Base-by-base conservation (phyloP, 2,113 vertebrate genomes). In the Cavia porcellus region DNA sequence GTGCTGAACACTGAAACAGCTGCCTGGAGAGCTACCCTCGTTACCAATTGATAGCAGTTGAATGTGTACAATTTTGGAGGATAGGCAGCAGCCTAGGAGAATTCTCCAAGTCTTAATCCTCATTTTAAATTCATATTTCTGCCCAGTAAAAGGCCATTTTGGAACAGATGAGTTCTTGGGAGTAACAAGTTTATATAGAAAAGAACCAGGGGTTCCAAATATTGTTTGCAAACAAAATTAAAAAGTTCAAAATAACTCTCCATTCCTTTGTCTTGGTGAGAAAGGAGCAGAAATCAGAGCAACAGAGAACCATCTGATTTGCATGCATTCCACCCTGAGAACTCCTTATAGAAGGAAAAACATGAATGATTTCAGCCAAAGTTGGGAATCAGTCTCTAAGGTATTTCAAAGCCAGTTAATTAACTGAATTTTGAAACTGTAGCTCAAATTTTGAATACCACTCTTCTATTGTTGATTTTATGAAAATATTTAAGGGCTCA, bases 101-200 rank as follows among this genome's bases (percentile, higher is more conserved):
- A 94, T 74, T 81, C 57, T 64, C 12, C 80, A 94, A 89, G 30
- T 55, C 19, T 10, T 30, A 88, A 52, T 94, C 11, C 10, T 93
- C 55, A 77, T 52, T 3, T 80, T n/a, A 83, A 70, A 42, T 83
- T 94, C 24, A 89, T 47, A 72, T 92, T 64, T 94, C 50, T 94
- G 83, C 64, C 17, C 47, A 66, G 7, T 68, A 32, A 88, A 82
- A 81, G 28, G 20, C 6, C 89, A 59, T 50, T 90, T 75, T 55
- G 35, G 19, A 93, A 84, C 2, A 68, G 8, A 74, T 74, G 5
- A 83, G 79, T 94, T 91, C 74, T 66, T 96, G 11, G 14, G 17
- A 80, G 55, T 90, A 66, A 6, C 1, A 19, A 32, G 66, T 86
- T 97, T 86, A 45, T 38, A 57, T 22, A 90, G 79, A 94, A 94